phyloP scores from a whole-genome alignment of 2,113 vertebrate species.

The Hystrix cristata region DNA sequence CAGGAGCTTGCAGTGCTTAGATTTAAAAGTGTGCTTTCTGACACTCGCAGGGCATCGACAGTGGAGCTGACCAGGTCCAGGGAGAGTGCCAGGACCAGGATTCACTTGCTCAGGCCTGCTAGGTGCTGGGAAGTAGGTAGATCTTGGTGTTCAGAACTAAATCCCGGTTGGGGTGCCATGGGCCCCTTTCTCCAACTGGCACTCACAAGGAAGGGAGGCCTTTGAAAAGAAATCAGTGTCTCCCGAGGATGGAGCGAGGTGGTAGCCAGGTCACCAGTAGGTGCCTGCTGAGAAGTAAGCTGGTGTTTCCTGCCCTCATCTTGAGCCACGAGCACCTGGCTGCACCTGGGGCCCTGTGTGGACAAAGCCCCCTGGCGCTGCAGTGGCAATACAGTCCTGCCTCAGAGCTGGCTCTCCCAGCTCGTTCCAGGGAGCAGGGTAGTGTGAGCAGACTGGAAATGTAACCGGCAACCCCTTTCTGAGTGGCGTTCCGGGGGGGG shows the following conservation, averaged over 20 bases:
- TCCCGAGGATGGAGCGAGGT: not conserved
- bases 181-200: not conserved
- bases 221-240: not conserved
- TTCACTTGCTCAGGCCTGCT: not conserved
- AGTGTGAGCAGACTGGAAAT: not conserved
- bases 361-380: not conserved
- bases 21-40: not conserved
- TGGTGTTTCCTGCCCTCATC: not conserved
- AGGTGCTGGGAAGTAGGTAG: not conserved
- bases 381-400: not conserved
- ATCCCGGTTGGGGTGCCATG: not conserved
- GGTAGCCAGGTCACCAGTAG: not conserved
- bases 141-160: not conserved
- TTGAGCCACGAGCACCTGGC: not conserved
- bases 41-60: not conserved
- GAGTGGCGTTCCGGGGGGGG: conserved; percentile 24
- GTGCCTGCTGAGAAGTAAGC: not conserved
- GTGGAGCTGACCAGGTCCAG: not conserved
- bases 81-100: not conserved
- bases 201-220: not conserved
- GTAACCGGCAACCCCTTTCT: not conserved
- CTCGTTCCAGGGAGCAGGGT: not conserved
- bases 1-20: not conserved
- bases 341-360: not conserved
- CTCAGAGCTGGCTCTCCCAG: not conserved